Evolutionary conservation across 1,140 invertebrate genomes (phyloP).

Genomic region (Ericerus pela): DNA sequence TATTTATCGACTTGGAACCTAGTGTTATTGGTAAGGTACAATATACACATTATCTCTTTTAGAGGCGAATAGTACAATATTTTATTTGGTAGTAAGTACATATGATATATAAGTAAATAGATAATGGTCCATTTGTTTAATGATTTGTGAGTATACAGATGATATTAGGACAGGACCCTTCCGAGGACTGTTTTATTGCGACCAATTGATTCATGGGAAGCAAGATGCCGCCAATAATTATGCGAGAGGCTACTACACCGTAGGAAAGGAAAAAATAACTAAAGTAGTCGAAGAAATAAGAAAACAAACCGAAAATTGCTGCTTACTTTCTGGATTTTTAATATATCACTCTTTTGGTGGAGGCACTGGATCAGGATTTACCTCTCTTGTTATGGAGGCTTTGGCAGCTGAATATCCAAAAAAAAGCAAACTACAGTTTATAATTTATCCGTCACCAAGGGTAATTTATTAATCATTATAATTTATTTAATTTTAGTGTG

Average conservation of each 20-base stretch:
- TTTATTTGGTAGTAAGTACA: not conserved
- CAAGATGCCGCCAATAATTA: constrained; percentile 82
- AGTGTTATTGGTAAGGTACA: constrained; percentile 41
- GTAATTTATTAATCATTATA: constrained; percentile 24
- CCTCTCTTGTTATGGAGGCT: constrained; percentile 60
- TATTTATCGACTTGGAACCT: constrained; percentile 66
- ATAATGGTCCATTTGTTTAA: constrained; percentile 12
- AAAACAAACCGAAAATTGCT: constrained; percentile 31
- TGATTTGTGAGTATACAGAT: constrained; percentile 29
- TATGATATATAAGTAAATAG: not conserved
- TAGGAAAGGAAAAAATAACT: constrained; percentile 40
- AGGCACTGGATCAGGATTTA: constrained; percentile 67
- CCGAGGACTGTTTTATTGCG: constrained; percentile 57
- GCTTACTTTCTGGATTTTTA: constrained; percentile 53
- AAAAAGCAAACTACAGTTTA: constrained; percentile 73
- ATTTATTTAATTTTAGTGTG: not conserved
- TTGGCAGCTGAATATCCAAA: constrained; percentile 58
- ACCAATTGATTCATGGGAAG: constrained; percentile 63
- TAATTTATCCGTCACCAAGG: constrained; percentile 78
- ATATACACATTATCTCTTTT: too few species aligned
- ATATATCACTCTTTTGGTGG: constrained; percentile 68
- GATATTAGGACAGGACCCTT: constrained; percentile 61
- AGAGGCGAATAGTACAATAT: too few species aligned
- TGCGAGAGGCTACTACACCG: constrained; percentile 51
- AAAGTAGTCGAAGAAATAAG: constrained; percentile 31